Percentiles rank a stretch among this genome's conserved stretches.
These are phyloP conservation scores for Cairina moschata DNA, from an alignment of 2,113 vertebrate species.

Conservation along the genomic window DNA sequence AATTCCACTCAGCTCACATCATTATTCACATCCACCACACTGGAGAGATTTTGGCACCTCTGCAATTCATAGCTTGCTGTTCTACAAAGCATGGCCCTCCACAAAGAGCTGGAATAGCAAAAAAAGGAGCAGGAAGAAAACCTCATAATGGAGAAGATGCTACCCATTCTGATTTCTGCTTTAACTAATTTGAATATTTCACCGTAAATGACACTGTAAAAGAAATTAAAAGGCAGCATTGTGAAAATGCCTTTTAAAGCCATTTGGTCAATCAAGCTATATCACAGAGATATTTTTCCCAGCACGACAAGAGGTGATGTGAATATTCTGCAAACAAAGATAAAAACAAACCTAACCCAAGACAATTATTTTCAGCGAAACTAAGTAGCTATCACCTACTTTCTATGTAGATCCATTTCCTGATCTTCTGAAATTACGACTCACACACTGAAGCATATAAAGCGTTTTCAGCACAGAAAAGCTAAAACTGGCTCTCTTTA, in stretches of 20 bases:
- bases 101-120: background rate
- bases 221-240: background rate
- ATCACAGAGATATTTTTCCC: background rate
- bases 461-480: background rate
- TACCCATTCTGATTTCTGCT: background rate
- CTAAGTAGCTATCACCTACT: background rate
- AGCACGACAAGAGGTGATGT: background rate
- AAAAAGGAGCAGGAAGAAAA: background rate
- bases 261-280: background rate
- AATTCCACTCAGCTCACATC: background rate
- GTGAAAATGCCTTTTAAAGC: background rate
- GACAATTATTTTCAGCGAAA: background rate
- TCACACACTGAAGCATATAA: background rate
- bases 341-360: background rate
- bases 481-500: background rate
- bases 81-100: background rate
- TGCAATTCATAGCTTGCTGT: background rate
- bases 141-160: background rate
- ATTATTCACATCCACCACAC: background rate
- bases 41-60: background rate
- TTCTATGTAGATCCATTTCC: background rate
- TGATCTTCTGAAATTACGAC: background rate
- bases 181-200: background rate
- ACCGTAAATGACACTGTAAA: background rate
- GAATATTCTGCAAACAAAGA: background rate